Conservation (phyloP, 2,888 invertebrate species). For the Aspidiotus destructor region DNA sequence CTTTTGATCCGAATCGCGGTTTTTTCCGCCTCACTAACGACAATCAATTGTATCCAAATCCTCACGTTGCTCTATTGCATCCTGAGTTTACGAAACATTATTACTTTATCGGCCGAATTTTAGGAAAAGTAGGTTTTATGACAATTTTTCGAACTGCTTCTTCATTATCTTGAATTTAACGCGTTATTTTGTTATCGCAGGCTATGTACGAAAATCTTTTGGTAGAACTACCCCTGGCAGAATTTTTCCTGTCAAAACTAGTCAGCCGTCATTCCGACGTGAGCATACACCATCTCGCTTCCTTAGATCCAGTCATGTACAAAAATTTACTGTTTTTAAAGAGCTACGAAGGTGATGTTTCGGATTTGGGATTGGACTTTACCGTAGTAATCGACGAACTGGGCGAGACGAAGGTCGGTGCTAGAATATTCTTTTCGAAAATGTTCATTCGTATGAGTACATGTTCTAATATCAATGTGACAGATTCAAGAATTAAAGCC, state of each 20-base stretch:
- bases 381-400: conserved; percentile 81
- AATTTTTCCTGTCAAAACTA: conserved; percentile 85
- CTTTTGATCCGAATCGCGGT: conserved; percentile 93
- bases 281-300: conserved; percentile 85
- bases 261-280: conserved; percentile 67
- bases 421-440: conserved; percentile 5
- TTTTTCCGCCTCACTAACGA: conserved; percentile 82
- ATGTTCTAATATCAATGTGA: neutral
- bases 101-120: conserved; percentile 84
- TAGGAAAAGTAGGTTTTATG: conserved; percentile 64
- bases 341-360: conserved; percentile 74
- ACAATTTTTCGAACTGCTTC: neutral
- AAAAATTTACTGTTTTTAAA: conserved; percentile 80
- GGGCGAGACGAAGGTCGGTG: conserved; percentile 67
- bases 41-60: conserved; percentile 92
- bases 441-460: neutral
- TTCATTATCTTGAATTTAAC: neutral
- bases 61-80: conserved; percentile 75
- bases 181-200: conserved; percentile 44
- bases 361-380: conserved; percentile 84
- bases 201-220: conserved; percentile 90
- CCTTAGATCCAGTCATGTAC: conserved; percentile 85
- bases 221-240: conserved; percentile 89
- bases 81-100: conserved; percentile 83
- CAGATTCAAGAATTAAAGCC: conserved; percentile 81